Evolutionary conservation across 2,888 invertebrate species (phyloP).

Genomic region (Craniophora ligustri): DNA sequence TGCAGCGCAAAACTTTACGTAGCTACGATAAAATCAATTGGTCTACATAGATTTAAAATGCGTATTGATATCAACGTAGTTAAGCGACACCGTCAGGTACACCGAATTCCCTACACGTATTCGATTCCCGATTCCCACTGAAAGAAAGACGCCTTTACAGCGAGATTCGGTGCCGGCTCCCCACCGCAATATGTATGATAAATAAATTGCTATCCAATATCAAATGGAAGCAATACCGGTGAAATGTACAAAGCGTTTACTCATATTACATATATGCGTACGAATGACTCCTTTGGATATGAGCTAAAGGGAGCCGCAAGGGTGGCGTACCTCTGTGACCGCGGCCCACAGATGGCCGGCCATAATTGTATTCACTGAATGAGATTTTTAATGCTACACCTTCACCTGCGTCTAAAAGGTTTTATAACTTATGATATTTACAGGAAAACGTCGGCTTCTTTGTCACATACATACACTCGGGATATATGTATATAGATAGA

Average conservation of each 20-base stretch:
- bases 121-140: constrained; percentile 81
- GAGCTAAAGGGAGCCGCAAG: constrained; percentile 39
- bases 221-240: constrained; percentile 85
- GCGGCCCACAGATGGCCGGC: constrained; percentile 33
- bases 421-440: constrained; percentile 39
- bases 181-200: constrained; percentile 87
- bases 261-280: constrained; percentile 76
- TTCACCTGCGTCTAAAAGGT: constrained; percentile 52
- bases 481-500: no score
- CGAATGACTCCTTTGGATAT: constrained; percentile 59
- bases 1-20: constrained; percentile 39
- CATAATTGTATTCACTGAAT: constrained; percentile 43
- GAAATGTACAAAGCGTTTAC: constrained; percentile 85
- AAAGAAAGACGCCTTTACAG: constrained; percentile 78
- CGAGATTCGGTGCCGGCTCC: constrained; percentile 78
- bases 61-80: constrained; percentile 61
- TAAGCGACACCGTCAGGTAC: constrained; percentile 64
- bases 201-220: constrained; percentile 89
- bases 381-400: constrained; percentile 48
- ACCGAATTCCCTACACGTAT: constrained; percentile 83
- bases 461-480: constrained; percentile 7
- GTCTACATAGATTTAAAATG: constrained; percentile 51
- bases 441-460: no score
- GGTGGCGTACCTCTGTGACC: constrained; percentile 6
- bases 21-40: constrained; percentile 51